Evolutionary conservation across 2,888 invertebrate species (phyloP).

Genomic region (Polyploca ridens): DNA sequence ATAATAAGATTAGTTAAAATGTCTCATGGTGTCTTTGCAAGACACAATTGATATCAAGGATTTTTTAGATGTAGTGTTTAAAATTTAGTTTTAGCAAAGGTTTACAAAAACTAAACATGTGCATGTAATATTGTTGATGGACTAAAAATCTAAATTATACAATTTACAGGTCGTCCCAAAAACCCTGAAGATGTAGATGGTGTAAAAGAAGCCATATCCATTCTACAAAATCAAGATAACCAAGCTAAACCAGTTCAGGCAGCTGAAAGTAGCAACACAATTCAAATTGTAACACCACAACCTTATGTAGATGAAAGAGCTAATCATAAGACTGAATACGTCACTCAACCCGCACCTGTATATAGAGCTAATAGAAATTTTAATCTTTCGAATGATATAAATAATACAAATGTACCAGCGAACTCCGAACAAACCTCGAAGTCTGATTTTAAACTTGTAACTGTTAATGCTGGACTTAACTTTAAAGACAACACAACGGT

Average conservation of each 20-base stretch:
- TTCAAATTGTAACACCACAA: slow-evolving; percentile 68
- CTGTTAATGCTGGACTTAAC: slow-evolving; percentile 60
- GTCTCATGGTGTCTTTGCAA: too few species aligned
- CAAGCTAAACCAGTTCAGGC: slow-evolving; percentile 34
- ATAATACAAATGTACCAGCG: slow-evolving; percentile 36
- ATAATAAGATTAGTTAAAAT: too few species aligned
- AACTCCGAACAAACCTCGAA: slow-evolving; percentile 41
- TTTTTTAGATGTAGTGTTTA: too few species aligned
- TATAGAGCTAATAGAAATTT: slow-evolving; percentile 69
- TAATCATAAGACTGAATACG: slow-evolving; percentile 47
- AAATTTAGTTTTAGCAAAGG: too few species aligned
- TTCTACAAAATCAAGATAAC: slow-evolving; percentile 68
- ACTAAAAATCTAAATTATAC: background rate
- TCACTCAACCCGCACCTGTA: slow-evolving; percentile 61
- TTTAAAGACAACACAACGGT: slow-evolving; percentile 40
- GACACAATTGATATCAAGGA: too few species aligned
- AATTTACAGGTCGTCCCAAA: slow-evolving; percentile 57
- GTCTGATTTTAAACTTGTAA: slow-evolving; percentile 54
- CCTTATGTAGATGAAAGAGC: slow-evolving; percentile 70
- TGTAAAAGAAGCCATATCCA: slow-evolving; percentile 75
- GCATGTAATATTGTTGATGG: background rate
- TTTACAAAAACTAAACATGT: too few species aligned
- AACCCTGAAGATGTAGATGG: slow-evolving; percentile 73
- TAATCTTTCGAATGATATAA: slow-evolving; percentile 43
- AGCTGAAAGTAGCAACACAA: slow-evolving; percentile 36